Evolutionary conservation across 2,113 vertebrate species (phyloP).

Genomic region (Cochlearius cochlearius): DNA sequence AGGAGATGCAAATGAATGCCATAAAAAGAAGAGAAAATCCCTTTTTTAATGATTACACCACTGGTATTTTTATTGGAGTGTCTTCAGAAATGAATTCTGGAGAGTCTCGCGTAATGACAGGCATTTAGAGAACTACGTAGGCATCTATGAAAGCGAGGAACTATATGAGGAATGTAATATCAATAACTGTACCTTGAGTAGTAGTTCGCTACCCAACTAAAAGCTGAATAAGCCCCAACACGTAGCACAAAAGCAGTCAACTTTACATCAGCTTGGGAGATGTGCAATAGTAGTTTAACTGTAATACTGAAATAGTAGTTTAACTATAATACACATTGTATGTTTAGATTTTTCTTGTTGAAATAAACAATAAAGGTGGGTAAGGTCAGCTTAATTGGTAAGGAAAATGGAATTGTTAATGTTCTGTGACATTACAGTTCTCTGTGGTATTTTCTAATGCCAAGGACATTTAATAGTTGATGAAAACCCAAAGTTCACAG

Average conservation of each 20-base stretch:
- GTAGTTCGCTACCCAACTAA: background rate
- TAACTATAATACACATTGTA: background rate
- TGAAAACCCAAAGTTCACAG: conserved; percentile 17
- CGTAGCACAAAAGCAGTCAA: background rate
- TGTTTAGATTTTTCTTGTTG: background rate
- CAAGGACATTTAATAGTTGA: background rate
- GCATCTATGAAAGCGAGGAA: background rate
- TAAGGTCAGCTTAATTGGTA: conserved; percentile 10
- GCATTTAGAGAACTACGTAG: background rate
- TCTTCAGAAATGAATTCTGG: background rate
- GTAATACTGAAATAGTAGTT: background rate
- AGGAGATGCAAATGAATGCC: background rate
- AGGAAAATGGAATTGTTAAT: conserved; percentile 19
- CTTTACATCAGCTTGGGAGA: background rate
- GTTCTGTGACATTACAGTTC: conserved; percentile 4
- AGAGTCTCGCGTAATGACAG: background rate
- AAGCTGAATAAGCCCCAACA: background rate
- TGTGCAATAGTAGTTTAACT: background rate
- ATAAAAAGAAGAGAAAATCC: background rate
- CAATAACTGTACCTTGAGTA: background rate
- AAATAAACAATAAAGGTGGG: background rate
- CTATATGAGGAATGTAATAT: background rate
- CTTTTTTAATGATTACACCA: background rate
- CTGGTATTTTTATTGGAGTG: background rate
- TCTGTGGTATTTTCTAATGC: conserved; percentile 30